These are phyloP conservation scores for Parapristionchus giblindavisi DNA, from an alignment of 2,888 invertebrate genomes.

Conservation along the genomic window DNA sequence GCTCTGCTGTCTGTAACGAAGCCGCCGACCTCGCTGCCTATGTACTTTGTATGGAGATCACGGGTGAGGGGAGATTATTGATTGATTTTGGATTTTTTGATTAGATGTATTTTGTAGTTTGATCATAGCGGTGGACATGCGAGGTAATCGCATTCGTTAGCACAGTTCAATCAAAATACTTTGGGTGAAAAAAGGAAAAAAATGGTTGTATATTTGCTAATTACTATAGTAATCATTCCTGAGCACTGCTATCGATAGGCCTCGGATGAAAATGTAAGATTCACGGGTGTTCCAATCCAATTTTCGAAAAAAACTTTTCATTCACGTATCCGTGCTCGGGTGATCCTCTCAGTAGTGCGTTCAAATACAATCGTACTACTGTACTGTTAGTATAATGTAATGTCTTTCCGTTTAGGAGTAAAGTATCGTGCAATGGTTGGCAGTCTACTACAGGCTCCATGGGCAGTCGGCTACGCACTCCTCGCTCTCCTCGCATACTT, in stretches of 20 bases:
- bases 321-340: background rate
- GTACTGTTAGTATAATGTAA: background rate
- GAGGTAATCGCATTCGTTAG: too few relatives aligned
- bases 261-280: too few relatives aligned
- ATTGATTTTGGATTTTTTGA: too few relatives aligned
- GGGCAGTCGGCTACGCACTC: constrained; percentile 69
- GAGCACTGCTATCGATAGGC: too few relatives aligned
- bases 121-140: background rate
- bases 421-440: constrained; percentile 69
- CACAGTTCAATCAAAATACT: too few relatives aligned
- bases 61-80: constrained; percentile 48
- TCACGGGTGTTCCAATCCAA: too few relatives aligned
- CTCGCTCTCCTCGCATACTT: constrained; percentile 69
- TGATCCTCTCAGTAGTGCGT: background rate
- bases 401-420: constrained; percentile 42
- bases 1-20: constrained; percentile 63
- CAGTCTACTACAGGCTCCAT: constrained; percentile 68
- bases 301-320: too few relatives aligned
- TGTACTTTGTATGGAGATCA: constrained; percentile 69
- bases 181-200: too few relatives aligned
- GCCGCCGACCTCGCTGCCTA: constrained; percentile 69
- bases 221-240: too few relatives aligned
- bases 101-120: background rate
- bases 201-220: too few relatives aligned
- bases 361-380: background rate